These are phyloP conservation scores for Ictalurus punctatus DNA, from an alignment of 2,113 vertebrate genomes.

Conservation along the genomic window DNA sequence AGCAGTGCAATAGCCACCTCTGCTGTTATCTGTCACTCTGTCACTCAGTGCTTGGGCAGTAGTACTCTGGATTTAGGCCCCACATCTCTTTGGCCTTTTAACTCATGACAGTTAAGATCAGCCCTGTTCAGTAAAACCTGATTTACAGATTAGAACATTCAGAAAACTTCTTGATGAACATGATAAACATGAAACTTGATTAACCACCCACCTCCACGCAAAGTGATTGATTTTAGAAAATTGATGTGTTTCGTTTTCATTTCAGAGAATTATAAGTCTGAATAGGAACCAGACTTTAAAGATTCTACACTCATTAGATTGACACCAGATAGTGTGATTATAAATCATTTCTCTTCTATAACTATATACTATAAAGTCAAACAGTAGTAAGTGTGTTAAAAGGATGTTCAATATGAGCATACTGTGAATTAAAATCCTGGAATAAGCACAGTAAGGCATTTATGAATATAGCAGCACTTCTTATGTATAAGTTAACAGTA, in stretches of 20 bases:
- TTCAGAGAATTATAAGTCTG: neutral
- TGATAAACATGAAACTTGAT: neutral
- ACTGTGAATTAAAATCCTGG: too few species aligned
- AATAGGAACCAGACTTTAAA: neutral
- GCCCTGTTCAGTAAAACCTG: neutral
- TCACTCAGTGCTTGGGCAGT: constrained; percentile 40
- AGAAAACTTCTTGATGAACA: neutral
- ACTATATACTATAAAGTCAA: neutral
- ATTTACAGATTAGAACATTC: neutral
- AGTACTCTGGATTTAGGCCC: neutral
- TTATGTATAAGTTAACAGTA: too few species aligned
- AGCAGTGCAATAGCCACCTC: constrained; percentile 40
- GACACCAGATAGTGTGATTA: neutral
- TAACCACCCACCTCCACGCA: neutral
- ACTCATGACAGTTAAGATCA: constrained; percentile 21
- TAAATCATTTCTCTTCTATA: neutral
- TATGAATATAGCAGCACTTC: too few species aligned
- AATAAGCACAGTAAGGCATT: too few species aligned
- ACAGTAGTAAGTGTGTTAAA: neutral
- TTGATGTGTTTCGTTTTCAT: neutral
- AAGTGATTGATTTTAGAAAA: neutral
- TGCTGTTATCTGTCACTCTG: constrained; percentile 56
- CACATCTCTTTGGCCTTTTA: constrained; percentile 10
- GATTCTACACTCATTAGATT: neutral
- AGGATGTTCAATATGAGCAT: neutral